Evolutionary conservation across 2,113 vertebrate species (phyloP), one percentile per base, ranked within the genome.

Genomic region (Anarhynchus alexandrinus): DNA sequence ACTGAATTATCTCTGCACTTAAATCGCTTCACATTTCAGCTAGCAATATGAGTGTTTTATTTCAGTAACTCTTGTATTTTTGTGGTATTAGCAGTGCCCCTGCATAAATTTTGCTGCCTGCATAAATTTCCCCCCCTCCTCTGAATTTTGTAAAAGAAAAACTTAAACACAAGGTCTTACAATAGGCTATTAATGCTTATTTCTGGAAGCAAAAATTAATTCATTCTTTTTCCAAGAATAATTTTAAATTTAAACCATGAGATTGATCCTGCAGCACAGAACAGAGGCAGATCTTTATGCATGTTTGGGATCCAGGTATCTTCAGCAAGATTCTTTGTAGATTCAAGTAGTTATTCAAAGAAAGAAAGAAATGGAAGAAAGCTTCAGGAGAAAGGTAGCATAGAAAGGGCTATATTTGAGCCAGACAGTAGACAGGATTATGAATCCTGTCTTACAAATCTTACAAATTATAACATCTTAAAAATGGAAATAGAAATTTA

Each of bases 381-480:
- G 12, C 43, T 62, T 84, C 45, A 66, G 45, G n/a, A 34, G 29
- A 55, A 67, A 65, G 26, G 13, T 8, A 45, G 23, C 12, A 30
- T 47, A 66, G 55, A 52, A 92, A 58, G 45, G n/a, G 5, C 38
- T 72, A 6, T 51, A 1, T 52, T 73, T 29, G 47, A 73, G 6
- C 15, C 10, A 77, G 36, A 22, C 5, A 55, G n/a, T 62, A 34
- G 51, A 23, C 2, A 27, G 45, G 14, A 57, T 77, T 84, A 23
- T 2, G 3, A 55, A 30, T 43, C 36, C 15, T 67, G 12, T 38
- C 5, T 79, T 67, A 38, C 10, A 74, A 62, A 57, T 66, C 19
- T 78, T 62, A 38, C 0, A 0, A 74, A 43, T 81, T 26, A 22
- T 21, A 69, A 27, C 0, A 0, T 45, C 12, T 74, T 47, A 58